Conservation (phyloP, 2,113 vertebrate species). For the Psittacus erithacus region DNA sequence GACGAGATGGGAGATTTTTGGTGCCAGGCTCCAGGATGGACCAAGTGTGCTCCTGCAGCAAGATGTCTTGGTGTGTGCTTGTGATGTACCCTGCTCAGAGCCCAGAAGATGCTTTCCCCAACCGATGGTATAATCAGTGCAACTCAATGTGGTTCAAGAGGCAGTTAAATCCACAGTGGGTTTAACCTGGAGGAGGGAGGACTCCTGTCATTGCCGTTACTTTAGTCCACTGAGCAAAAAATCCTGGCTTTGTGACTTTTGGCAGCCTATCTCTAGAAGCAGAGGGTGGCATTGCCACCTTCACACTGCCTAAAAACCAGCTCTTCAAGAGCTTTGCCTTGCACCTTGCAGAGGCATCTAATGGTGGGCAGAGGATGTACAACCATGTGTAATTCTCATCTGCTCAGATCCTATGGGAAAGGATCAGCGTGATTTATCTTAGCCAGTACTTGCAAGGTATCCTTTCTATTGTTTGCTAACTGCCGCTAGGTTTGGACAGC, state of each 20-base stretch:
- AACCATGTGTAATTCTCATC: constrained; percentile 31
- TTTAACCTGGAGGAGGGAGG: neutral
- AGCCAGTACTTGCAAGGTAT: neutral
- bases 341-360: neutral
- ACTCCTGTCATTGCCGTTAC: fast-evolving
- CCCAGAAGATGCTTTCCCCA: neutral
- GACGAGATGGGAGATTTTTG: neutral
- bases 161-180: neutral
- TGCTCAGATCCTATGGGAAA: neutral
- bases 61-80: fast-evolving
- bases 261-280: neutral
- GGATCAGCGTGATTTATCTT: neutral
- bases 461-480: constrained; percentile 46
- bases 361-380: neutral
- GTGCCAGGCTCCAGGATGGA: neutral
- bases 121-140: fast-evolving
- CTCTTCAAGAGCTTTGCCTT: fast-evolving
- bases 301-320: fast-evolving
- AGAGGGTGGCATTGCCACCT: fast-evolving
- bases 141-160: fast-evolving
- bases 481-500: neutral
- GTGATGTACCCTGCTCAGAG: too few relatives aligned
- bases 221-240: neutral
- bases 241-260: fast-evolving
- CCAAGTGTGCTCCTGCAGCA: fast-evolving